These are phyloP conservation scores for Chirona hameri DNA, from an alignment of 2,888 invertebrate species.

Conservation along the genomic window DNA sequence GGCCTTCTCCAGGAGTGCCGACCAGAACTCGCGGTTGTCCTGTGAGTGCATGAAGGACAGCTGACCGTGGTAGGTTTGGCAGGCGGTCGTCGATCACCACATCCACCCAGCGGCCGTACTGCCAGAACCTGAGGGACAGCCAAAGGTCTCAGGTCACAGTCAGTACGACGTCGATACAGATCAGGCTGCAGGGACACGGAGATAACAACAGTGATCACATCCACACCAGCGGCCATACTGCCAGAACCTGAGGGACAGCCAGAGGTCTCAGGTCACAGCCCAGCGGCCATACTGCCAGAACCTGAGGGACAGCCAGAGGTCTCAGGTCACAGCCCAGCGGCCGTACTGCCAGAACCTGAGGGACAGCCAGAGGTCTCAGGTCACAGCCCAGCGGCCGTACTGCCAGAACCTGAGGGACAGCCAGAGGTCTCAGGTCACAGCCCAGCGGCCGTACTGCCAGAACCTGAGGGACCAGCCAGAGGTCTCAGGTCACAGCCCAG, in stretches of 20 bases:
- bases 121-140: constrained; percentile 50
- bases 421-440: no score
- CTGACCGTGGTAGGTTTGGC: constrained; percentile 50
- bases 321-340: constrained; percentile 47
- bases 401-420: constrained; percentile 51
- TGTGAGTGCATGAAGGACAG: constrained; percentile 54
- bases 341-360: constrained; percentile 55
- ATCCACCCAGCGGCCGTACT: constrained; percentile 54
- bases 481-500: constrained; percentile 46
- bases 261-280: constrained; percentile 40
- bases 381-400: constrained; percentile 54
- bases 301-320: constrained; percentile 43
- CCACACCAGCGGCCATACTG: constrained; percentile 54
- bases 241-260: constrained; percentile 50
- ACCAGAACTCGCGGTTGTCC: constrained; percentile 54
- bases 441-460: constrained; percentile 55
- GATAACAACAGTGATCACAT: no score
- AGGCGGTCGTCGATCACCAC: constrained; percentile 54
- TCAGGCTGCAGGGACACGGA: no score
- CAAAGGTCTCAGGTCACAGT: no score
- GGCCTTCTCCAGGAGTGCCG: constrained; percentile 55
- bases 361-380: constrained; percentile 35
- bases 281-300: constrained; percentile 55
- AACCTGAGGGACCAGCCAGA: constrained; percentile 45
- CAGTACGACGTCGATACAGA: no score